A percentile compares a stretch with the other conserved stretches of the same genome.
phyloP scores from a whole-genome alignment of 2,797 vertebrate genomes.

The Coilia nasus region DNA sequence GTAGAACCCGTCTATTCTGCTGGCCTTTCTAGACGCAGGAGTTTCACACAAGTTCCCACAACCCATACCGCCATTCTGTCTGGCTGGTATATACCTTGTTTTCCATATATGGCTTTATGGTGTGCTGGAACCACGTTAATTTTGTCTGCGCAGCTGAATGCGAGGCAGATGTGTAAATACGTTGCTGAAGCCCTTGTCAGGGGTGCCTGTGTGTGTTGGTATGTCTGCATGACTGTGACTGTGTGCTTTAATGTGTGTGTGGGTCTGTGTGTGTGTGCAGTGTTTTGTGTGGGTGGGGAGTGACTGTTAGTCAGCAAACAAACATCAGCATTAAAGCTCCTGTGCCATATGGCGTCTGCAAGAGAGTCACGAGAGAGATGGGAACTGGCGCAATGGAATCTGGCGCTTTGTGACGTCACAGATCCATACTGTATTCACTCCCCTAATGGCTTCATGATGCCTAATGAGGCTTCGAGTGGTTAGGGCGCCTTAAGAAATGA shows the following conservation, averaged over 20 bases:
- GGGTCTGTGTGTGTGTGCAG: neutral
- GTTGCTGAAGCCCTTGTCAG: neutral
- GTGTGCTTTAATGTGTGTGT: neutral
- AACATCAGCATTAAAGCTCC: conserved; percentile 33
- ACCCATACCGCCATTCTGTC: neutral
- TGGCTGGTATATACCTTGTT: neutral
- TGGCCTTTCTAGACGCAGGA: neutral
- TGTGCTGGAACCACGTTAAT: neutral
- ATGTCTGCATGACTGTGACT: neutral
- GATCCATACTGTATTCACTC: neutral
- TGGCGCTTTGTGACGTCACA: neutral
- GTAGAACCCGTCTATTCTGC: neutral
- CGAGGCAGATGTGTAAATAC: neutral
- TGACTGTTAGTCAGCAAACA: conserved; percentile 36
- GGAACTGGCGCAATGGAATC: conserved; percentile 15
- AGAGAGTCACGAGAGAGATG: conserved; percentile 26
- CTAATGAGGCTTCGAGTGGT: neutral
- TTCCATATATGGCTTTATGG: neutral
- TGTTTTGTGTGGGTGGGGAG: neutral
- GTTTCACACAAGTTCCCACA: neutral
- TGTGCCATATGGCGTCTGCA: conserved; percentile 28
- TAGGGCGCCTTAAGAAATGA: neutral
- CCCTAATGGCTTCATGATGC: neutral
- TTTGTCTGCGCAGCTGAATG: neutral
- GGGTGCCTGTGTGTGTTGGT: neutral